phyloP scores from a whole-genome alignment of 2,113 vertebrate genomes.

The Pedionomus torquatus region DNA sequence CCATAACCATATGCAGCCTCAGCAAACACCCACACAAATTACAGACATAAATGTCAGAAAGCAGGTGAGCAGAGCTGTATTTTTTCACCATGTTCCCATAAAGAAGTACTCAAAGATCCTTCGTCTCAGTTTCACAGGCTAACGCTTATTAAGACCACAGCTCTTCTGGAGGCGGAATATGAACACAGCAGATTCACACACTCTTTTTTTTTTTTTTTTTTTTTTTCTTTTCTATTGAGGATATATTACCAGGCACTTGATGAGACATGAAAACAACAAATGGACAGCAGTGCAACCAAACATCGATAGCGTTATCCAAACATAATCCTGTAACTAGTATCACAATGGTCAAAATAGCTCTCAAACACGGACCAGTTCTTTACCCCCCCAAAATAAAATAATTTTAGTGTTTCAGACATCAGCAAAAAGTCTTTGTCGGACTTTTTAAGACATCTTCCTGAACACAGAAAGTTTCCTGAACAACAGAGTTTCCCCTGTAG shows the following conservation, averaged over 20 bases:
- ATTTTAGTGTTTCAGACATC: background rate
- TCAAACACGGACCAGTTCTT: background rate
- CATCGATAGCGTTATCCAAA: background rate
- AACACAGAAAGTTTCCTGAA: background rate
- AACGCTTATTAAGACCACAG: background rate
- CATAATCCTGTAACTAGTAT: background rate
- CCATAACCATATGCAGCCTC: background rate
- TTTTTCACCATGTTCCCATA: background rate
- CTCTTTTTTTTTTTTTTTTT: background rate
- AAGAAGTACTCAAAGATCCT: background rate
- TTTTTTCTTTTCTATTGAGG: background rate
- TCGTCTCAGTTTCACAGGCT: background rate
- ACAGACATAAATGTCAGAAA: background rate
- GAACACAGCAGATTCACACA: background rate
- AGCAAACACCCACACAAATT: background rate
- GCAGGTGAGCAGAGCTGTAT: background rate
- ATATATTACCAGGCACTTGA: background rate
- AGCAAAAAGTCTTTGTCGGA: background rate
- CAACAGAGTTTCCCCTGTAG: background rate
- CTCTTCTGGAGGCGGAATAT: background rate
- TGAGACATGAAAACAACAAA: background rate
- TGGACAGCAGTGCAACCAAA: background rate
- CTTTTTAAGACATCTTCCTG: background rate
- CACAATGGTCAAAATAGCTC: background rate
- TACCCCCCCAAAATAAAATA: background rate